Base-by-base conservation (phyloP, 2,113 vertebrate genomes). In the Bubo scandiacus region DNA sequence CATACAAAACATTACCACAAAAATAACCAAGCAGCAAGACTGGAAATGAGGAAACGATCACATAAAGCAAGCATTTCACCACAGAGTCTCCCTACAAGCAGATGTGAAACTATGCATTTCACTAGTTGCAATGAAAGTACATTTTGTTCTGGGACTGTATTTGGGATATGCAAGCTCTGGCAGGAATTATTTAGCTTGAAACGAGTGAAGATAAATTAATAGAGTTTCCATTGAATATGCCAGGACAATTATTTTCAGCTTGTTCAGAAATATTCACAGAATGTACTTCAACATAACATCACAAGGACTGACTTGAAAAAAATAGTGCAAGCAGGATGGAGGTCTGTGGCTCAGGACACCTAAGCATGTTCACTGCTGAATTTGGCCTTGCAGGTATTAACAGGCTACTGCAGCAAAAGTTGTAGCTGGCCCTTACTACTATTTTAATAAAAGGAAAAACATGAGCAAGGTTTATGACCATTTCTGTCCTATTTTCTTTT, bases 161-260 rank as follows among this genome's bases (percentile, higher is more conserved):
- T 67, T 85, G 65, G 91, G 82, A 94, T 80, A 96, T 58, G 77
- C 70, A 82, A 71, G 26, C 58, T 78, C 77, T 86, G 82, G 89
- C 84, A 93, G 43, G 52, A 95, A 88, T 72, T 67, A 92, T 45
- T 94, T 88, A 77, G 75, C 75, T 90, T 92, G 66, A 97, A 96
- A 86, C 5, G 2, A 91, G 29, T 42, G 55, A 84, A 80, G 68
- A 96, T 90, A 96, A 92, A 96, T 97, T 93, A 97, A 94, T 57
- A 85, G n/a, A 83, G 47, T 96, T 94, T 94, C 96, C 91, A 95
- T 1, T 92, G 66, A 94, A 81, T 85, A 93, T 87, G 80, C 88
- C 93, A 88, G 90, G 55, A 94, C 74, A 88, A 94, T 86, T 95
- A 88, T 96, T 95, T 97, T 93, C 66, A 85, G 82, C 66, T 25